Conservation (phyloP, 23 tunicate genomes). For the Pegea sp. region DNA sequence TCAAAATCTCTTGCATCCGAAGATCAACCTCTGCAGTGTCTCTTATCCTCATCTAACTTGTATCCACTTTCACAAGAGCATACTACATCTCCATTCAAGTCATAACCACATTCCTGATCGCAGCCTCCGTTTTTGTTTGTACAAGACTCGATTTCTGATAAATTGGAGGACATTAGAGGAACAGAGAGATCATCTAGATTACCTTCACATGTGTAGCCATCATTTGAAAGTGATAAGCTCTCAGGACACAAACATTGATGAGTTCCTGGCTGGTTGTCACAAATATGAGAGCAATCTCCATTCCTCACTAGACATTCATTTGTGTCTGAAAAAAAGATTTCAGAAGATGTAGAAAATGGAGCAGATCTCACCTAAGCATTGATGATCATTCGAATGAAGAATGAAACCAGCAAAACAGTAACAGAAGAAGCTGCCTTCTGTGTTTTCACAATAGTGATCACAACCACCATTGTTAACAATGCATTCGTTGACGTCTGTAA, state of each 20-base stretch:
- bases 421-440: slow-evolving; percentile 25
- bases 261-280: slow-evolving; percentile 48
- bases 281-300: slow-evolving; percentile 63
- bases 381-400: slow-evolving; percentile 23
- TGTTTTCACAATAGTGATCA: slow-evolving; percentile 42
- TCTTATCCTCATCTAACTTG: slow-evolving; percentile 12
- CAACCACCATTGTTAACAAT: slow-evolving; percentile 34
- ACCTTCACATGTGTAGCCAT: slow-evolving; percentile 39
- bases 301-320: slow-evolving; percentile 63
- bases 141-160: slow-evolving; percentile 36
- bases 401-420: slow-evolving; percentile 34
- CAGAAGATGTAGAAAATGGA: not conserved
- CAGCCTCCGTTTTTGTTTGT: slow-evolving; percentile 64
- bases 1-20: too few relatives aligned
- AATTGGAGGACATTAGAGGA: not conserved
- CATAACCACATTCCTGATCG: slow-evolving; percentile 34
- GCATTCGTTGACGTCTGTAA: slow-evolving; percentile 56
- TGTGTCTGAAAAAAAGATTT: slow-evolving; percentile 16
- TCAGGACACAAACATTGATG: slow-evolving; percentile 51
- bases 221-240: slow-evolving; percentile 11
- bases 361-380: slow-evolving; percentile 33
- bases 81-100: slow-evolving; percentile 11
- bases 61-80: slow-evolving; percentile 48
- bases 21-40: slow-evolving; percentile 32
- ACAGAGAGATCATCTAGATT: not conserved